Percentiles rank a stretch among this genome's conserved stretches.
Evolutionary conservation across 2,888 invertebrate genomes (phyloP).

Genomic region (Tetramorium bicarinatum): DNA sequence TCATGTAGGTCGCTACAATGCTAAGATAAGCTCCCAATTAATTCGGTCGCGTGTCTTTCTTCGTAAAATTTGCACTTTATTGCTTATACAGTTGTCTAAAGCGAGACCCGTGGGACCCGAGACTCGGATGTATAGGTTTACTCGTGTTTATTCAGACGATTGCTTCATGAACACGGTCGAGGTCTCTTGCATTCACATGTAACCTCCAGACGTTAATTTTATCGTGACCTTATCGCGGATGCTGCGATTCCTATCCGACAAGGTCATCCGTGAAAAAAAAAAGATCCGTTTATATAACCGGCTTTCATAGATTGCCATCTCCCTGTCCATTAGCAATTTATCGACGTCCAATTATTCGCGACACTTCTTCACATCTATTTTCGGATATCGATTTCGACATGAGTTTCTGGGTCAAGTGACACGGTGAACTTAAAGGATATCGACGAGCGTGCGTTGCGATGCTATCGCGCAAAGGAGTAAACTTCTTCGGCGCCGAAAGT

Average conservation of each 20-base stretch:
- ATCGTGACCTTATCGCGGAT: slow-evolving; percentile 45
- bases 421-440: slow-evolving; percentile 43
- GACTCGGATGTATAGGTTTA: neutral
- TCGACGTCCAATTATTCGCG: slow-evolving; percentile 55
- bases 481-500: slow-evolving; percentile 5
- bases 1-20: neutral
- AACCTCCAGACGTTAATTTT: slow-evolving; percentile 32
- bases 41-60: neutral
- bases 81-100: neutral
- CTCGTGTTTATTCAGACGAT: slow-evolving; percentile 11
- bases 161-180: slow-evolving; percentile 28
- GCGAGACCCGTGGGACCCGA: neutral
- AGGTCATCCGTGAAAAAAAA: slow-evolving; percentile 34
- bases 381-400: slow-evolving; percentile 44
- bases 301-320: slow-evolving; percentile 10
- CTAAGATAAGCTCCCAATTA: neutral
- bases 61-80: neutral
- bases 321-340: slow-evolving; percentile 39
- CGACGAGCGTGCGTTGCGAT: neutral
- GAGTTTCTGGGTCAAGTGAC: slow-evolving; percentile 58
- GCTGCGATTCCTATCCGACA: slow-evolving; percentile 25
- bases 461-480: neutral
- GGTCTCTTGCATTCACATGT: neutral
- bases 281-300: neutral
- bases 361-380: slow-evolving; percentile 36